Evolutionary conservation across 2,797 vertebrate genomes (phyloP), one percentile per base, ranked within the genome.

Genomic region (Geotrypetes seraphini): DNA sequence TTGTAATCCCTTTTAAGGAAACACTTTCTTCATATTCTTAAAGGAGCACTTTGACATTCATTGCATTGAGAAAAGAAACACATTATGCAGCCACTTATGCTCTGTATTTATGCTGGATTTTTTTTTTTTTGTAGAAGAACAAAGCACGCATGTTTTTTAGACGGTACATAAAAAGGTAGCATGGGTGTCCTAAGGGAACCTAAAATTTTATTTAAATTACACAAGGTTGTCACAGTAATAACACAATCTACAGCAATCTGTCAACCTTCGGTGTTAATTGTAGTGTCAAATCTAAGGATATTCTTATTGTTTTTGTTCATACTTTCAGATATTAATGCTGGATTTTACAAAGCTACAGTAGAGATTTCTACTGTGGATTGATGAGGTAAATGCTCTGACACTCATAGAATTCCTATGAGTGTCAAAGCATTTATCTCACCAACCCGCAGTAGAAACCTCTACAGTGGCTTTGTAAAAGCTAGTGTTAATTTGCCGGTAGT

Each of bases 1-100:
- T 53, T 63, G 47, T 44, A 47, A 58, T 69, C 53, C 66, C 51
- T 73, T 76, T 69, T 71, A 72, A 64, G 60, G 59, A 36, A 63
- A 50, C 74, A 57, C 61, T 64, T 74, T 50, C n/a, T n/a, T n/a
- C 44, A 60, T 47, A 61, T 39, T 53, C 43, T 42, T 47, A 65
- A 66, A 65, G 55, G 58, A 71, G 27, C 33, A 42, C 48, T 57
- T 57, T 66, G n/a, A n/a, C n/a, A n/a, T n/a, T 32, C 53, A 66
- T 56, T 57, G 34, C 40, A 60, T 30, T 8, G 29, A 57, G 47
- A 47, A 50, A n/a, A n/a, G n/a, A 58, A 57, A 62, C 49, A 56
- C 39, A 56, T 58, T 45, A 53, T 52, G 52, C 10, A 63, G 16
- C 39, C 50, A 63, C 55, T 66, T 57, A 45, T 19, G 34, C 31